These are phyloP conservation scores for Denticeps clupeoides DNA, from an alignment of 2,797 vertebrate genomes.

Conservation along the genomic window DNA sequence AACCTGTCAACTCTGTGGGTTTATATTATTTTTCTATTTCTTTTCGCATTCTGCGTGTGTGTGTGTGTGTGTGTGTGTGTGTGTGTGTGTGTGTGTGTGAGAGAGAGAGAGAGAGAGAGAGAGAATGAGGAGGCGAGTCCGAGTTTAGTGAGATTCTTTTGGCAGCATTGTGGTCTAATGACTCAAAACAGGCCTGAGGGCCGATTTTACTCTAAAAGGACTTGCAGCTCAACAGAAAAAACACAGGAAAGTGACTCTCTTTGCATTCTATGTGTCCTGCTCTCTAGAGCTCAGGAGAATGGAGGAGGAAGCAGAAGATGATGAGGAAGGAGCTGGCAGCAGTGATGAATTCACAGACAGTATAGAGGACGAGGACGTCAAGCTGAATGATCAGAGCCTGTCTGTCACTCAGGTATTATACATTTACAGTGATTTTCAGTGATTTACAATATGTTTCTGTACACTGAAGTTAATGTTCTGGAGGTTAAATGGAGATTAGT, in stretches of 20 bases:
- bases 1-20: too few relatives aligned
- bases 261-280: constrained; percentile 15
- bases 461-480: too few relatives aligned
- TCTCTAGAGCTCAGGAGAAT: constrained; percentile 58
- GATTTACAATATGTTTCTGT: too few relatives aligned
- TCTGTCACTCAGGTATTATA: constrained; percentile 46
- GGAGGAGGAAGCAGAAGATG: constrained; percentile 45
- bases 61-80: not conserved
- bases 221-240: not conserved
- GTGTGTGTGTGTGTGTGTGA: constrained; percentile 3
- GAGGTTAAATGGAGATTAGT: too few relatives aligned
- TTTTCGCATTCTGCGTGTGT: constrained; percentile 1
- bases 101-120: not conserved
- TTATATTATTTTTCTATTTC: not conserved
- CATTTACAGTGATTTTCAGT: too few relatives aligned
- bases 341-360: constrained; percentile 71
- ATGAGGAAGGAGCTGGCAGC: constrained; percentile 44
- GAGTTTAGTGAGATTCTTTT: constrained; percentile 4
- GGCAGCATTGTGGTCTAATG: constrained; percentile 2
- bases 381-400: constrained; percentile 42
- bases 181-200: not conserved
- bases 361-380: constrained; percentile 63
- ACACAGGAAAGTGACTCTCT: not conserved
- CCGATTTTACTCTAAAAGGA: constrained; percentile 1
- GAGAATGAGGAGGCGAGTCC: constrained; percentile 2